These are phyloP conservation scores for Cardiocondyla obscurior DNA, from an alignment of 1,140 invertebrate genomes.

Conservation along the genomic window DNA sequence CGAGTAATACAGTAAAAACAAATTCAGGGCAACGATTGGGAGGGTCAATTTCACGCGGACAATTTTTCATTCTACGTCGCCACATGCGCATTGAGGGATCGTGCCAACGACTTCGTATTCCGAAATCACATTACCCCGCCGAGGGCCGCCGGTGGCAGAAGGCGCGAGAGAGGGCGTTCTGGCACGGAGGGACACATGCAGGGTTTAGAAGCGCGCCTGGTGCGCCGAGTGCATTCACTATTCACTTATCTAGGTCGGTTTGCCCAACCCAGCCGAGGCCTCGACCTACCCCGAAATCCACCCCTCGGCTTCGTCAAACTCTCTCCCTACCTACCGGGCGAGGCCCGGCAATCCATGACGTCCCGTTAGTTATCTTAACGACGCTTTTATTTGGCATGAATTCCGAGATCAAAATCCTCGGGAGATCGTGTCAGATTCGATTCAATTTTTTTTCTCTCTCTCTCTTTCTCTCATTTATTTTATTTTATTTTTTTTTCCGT, in stretches of 20 bases:
- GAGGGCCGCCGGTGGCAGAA: not conserved
- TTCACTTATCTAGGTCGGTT: slow-evolving; percentile 72
- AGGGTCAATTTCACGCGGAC: not conserved
- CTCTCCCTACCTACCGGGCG: slow-evolving; percentile 1
- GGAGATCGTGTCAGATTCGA: not conserved
- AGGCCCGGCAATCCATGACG: not conserved
- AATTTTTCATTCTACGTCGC: not conserved
- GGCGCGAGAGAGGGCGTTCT: slow-evolving; percentile 20
- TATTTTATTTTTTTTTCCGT: not conserved
- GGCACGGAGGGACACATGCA: slow-evolving; percentile 11
- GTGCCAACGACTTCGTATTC: slow-evolving; percentile 52
- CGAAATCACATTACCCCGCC: slow-evolving; percentile 50
- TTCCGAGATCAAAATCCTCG: slow-evolving; percentile 28
- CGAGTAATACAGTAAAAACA: too few relatives aligned
- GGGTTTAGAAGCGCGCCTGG: slow-evolving; percentile 36
- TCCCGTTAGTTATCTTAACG: slow-evolving; percentile 46
- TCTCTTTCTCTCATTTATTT: too few relatives aligned
- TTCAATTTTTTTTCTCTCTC: too few relatives aligned
- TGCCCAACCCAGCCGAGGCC: slow-evolving; percentile 67
- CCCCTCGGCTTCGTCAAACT: slow-evolving; percentile 55
- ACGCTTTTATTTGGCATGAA: slow-evolving; percentile 34
- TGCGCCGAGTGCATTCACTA: slow-evolving; percentile 64
- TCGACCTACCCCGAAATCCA: slow-evolving; percentile 63
- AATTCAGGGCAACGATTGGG: too few relatives aligned
- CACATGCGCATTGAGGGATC: not conserved